phyloP scores from a whole-genome alignment of 1,140 invertebrate genomes.

The Drosophila sucinea region DNA sequence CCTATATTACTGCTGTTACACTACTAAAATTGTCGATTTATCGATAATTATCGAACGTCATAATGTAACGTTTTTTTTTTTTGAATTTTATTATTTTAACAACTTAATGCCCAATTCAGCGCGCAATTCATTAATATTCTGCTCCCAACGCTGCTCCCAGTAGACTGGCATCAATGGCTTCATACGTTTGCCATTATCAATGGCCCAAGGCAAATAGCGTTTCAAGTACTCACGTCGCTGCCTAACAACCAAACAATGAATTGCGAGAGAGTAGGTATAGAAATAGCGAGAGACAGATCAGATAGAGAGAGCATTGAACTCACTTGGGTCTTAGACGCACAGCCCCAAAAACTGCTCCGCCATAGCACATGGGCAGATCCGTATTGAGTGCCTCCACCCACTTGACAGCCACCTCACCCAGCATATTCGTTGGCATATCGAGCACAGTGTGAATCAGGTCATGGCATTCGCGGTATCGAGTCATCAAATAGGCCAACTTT shows the following conservation, averaged over 20 bases:
- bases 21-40: not conserved
- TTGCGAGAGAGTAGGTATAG: not conserved
- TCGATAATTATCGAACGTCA: constrained; percentile 22
- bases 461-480: constrained; percentile 97
- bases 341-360: constrained; percentile 94
- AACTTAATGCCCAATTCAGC: constrained; percentile 88
- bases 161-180: constrained; percentile 91
- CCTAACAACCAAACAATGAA: constrained; percentile 84
- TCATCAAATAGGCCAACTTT: constrained; percentile 97
- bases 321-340: constrained; percentile 91
- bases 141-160: constrained; percentile 97
- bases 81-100: constrained; percentile 51
- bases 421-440: constrained; percentile 97
- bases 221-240: constrained; percentile 91
- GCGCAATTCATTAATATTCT: constrained; percentile 91
- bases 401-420: constrained; percentile 96
- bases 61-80: not conserved
- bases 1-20: constrained; percentile 39
- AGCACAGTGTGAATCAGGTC: constrained; percentile 96
- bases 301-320: constrained; percentile 35
- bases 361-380: constrained; percentile 94
- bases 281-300: constrained; percentile 6
- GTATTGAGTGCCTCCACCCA: constrained; percentile 98
- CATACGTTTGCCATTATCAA: constrained; percentile 90
- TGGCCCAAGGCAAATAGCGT: constrained; percentile 94